phyloP scores from a whole-genome alignment of 1,140 invertebrate species.

The Leptinotarsa lineolata region DNA sequence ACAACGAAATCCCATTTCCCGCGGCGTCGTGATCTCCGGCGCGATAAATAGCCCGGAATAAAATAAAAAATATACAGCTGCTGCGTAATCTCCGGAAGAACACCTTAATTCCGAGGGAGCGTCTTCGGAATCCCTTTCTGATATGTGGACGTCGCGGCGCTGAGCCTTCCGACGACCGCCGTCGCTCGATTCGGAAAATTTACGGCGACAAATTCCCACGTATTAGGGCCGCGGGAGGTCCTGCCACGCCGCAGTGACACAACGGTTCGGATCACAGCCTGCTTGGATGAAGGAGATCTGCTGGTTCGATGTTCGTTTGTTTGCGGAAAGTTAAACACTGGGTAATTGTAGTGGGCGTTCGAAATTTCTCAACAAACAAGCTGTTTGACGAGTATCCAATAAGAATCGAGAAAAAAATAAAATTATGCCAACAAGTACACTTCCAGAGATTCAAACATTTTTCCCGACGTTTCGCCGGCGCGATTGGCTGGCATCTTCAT shows the following conservation, averaged over 20 bases:
- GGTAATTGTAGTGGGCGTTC: no score
- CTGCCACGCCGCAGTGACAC: slow-evolving; percentile 29
- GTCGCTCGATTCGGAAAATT: slow-evolving; percentile 43
- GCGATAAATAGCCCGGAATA: slow-evolving; percentile 34
- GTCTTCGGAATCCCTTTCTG: slow-evolving; percentile 42
- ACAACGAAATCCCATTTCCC: background rate
- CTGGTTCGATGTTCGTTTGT: no score
- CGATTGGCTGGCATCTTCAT: no score
- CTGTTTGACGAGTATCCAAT: no score
- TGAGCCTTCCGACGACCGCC: slow-evolving; percentile 23
- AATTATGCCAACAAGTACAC: no score
- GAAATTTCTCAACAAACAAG: no score
- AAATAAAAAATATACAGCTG: slow-evolving; percentile 48
- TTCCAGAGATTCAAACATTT: no score
- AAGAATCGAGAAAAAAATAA: no score
- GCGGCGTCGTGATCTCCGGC: background rate
- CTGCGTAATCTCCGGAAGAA: slow-evolving; percentile 47
- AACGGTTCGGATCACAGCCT: slow-evolving; percentile 11
- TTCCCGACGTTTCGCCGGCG: no score
- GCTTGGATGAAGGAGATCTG: background rate
- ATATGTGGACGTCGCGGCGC: slow-evolving; percentile 42
- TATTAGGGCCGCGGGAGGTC: slow-evolving; percentile 43
- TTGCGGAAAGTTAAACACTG: no score
- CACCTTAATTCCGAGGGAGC: slow-evolving; percentile 45
- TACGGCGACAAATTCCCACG: slow-evolving; percentile 47